Conservation (phyloP, 2,888 invertebrate genomes). For the Prostheceraeus crozeri region DNA sequence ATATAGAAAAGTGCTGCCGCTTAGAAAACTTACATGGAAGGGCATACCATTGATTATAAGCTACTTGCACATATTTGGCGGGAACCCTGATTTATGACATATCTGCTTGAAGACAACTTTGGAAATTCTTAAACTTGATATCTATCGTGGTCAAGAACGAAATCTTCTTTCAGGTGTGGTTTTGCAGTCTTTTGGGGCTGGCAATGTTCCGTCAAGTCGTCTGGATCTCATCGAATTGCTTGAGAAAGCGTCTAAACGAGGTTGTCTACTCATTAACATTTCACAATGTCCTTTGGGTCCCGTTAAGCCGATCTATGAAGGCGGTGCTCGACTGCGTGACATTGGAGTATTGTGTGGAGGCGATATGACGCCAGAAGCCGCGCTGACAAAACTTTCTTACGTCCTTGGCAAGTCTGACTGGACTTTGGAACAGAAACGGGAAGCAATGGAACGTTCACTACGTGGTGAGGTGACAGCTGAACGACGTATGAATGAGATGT, state of each 20-base stretch:
- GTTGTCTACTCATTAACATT: constrained; percentile 79
- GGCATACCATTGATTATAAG: no score
- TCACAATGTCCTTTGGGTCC: constrained; percentile 79
- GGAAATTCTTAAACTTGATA: no score
- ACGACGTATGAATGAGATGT: not conserved
- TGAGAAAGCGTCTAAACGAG: constrained; percentile 63
- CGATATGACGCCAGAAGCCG: constrained; percentile 89
- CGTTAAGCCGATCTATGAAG: constrained; percentile 73
- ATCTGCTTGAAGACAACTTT: no score
- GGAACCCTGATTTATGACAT: no score
- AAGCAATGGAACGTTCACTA: constrained; percentile 60
- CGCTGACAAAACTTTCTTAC: constrained; percentile 79
- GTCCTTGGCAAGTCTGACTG: constrained; percentile 69
- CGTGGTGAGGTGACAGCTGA: constrained; percentile 69
- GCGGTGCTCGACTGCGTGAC: constrained; percentile 66
- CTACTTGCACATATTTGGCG: no score
- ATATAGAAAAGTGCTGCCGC: no score
- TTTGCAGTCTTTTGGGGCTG: constrained; percentile 82
- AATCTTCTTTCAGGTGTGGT: constrained; percentile 65
- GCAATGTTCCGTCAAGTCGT: constrained; percentile 79
- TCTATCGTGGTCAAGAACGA: no score
- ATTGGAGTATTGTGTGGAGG: constrained; percentile 68
- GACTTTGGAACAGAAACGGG: constrained; percentile 54
- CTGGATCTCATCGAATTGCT: constrained; percentile 71
- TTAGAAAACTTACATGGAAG: no score